Conservation (phyloP, 2,113 vertebrate species). For the Choloepus hoffmanni region DNA sequence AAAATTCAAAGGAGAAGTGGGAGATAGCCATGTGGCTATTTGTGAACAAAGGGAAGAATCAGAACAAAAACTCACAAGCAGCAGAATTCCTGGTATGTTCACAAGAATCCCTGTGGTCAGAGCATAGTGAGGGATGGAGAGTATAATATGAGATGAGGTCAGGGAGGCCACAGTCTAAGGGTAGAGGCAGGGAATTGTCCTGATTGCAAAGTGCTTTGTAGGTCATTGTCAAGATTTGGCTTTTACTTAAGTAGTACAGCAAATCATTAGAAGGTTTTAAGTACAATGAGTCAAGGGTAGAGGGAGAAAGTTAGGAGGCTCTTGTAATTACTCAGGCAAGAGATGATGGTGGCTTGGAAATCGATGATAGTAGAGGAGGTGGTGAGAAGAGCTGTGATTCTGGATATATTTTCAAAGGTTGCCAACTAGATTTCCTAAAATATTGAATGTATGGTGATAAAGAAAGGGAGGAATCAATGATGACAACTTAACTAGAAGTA, state of each 20-base stretch:
- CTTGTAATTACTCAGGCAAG: neutral
- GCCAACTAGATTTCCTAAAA: neutral
- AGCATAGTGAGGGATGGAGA: neutral
- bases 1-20: neutral
- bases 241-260: neutral
- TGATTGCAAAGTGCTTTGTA: neutral
- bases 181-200: fast-evolving
- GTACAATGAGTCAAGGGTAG: neutral
- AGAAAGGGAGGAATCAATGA: neutral
- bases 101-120: neutral
- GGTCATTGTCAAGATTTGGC: neutral
- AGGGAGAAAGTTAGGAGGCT: neutral
- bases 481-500: neutral
- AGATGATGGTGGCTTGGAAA: neutral
- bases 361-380: neutral
- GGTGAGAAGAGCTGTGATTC: neutral
- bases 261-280: neutral
- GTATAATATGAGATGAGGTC: neutral
- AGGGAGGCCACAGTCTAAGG: neutral
- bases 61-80: neutral
- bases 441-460: neutral
- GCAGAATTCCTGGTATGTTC: neutral
- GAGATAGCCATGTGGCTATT: neutral
- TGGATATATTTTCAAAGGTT: neutral
- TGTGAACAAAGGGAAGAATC: neutral